Conservation (phyloP, 2,797 vertebrate genomes). For the Vespertilio murinus region DNA sequence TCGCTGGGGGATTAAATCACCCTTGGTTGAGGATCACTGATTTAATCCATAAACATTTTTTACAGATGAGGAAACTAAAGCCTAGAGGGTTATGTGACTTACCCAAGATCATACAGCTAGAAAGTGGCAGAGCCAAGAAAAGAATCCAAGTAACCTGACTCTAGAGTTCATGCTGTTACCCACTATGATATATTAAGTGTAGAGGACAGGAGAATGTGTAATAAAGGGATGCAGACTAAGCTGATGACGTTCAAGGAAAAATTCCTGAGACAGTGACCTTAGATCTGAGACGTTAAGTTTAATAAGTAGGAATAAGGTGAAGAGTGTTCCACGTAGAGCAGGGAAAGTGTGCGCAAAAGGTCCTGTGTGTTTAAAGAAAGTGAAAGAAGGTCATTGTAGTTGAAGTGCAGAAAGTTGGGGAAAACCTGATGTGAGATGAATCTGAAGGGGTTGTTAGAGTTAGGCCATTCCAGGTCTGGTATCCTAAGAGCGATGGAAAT, state of each 20-base stretch:
- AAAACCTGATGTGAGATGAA: not conserved
- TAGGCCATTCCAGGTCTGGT: not conserved
- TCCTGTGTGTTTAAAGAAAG: not conserved
- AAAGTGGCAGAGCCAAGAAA: not conserved
- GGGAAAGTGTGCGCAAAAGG: not conserved
- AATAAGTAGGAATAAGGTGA: not conserved
- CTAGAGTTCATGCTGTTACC: not conserved
- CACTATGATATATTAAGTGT: not conserved
- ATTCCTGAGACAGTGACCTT: conserved; percentile 17
- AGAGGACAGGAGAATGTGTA: not conserved
- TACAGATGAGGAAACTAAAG: conserved; percentile 6
- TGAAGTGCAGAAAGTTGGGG: not conserved
- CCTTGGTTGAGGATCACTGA: not conserved
- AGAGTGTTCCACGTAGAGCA: not conserved
- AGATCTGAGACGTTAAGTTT: conserved; percentile 16
- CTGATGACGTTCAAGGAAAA: not conserved
- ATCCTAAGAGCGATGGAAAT: not conserved
- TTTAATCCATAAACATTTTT: conserved; percentile 20
- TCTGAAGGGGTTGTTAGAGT: not conserved
- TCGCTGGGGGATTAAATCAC: not conserved
- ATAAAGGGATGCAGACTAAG: not conserved
- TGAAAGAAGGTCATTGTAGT: not conserved
- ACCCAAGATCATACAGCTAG: not conserved
- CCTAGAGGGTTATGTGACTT: not conserved
- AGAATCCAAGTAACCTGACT: not conserved